Conservation (phyloP, 2,888 invertebrate species). For the Cistogaster globosa region DNA sequence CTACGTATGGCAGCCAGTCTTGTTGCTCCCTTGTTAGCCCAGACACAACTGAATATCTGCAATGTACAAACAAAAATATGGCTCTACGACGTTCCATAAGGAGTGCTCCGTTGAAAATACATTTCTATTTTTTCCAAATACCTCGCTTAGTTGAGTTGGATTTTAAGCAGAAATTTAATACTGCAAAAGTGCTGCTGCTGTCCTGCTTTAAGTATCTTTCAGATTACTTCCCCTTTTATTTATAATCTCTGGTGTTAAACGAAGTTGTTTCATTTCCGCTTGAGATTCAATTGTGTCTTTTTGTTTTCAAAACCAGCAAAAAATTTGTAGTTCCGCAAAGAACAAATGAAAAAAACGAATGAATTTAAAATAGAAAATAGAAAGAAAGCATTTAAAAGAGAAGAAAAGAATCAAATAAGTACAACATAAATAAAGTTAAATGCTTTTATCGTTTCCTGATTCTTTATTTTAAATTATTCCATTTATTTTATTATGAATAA, state of each 20-base stretch:
- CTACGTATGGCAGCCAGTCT: too few relatives aligned
- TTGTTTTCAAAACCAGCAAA: slow-evolving; percentile 5
- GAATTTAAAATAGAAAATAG: neutral
- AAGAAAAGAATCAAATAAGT: slow-evolving; percentile 10
- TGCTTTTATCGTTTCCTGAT: slow-evolving; percentile 18
- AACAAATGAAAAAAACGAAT: neutral
- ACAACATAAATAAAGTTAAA: slow-evolving; percentile 6
- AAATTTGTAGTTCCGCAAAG: neutral
- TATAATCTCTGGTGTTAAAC: neutral
- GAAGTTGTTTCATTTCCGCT: slow-evolving; percentile 2
- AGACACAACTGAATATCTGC: too few relatives aligned
- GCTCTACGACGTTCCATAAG: too few relatives aligned
- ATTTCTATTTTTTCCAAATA: too few relatives aligned
- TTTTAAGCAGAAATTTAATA: too few relatives aligned
- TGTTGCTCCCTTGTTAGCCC: too few relatives aligned
- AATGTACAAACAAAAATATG: too few relatives aligned
- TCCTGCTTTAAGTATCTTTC: neutral
- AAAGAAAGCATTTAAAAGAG: slow-evolving; percentile 6
- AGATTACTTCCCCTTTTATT: neutral
- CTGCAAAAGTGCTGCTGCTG: too few relatives aligned
- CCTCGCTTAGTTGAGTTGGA: too few relatives aligned
- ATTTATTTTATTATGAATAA: too few relatives aligned
- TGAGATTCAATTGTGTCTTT: neutral
- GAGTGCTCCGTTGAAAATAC: too few relatives aligned
- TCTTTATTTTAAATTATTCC: neutral